phyloP scores from a whole-genome alignment of 2,113 vertebrate species.

The Equus przewalskii region DNA sequence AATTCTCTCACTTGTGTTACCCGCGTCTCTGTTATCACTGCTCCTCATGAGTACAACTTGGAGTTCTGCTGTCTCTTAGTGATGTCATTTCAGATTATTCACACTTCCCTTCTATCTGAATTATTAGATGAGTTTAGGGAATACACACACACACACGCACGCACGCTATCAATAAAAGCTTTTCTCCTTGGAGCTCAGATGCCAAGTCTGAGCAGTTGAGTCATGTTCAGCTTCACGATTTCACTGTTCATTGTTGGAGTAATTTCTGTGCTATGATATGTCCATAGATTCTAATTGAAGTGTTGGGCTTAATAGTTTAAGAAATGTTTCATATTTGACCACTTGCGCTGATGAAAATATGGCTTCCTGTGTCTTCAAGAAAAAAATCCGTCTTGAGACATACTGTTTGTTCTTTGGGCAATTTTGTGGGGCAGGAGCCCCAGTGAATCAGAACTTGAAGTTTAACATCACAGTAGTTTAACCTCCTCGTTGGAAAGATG shows the following conservation, averaged over 20 bases:
- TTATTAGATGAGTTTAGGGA: background rate
- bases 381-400: background rate
- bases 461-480: background rate
- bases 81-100: background rate
- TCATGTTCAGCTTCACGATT: conserved; percentile 8
- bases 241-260: background rate
- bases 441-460: background rate
- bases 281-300: background rate
- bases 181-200: background rate
- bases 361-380: background rate
- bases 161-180: background rate
- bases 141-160: background rate
- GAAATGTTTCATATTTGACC: background rate
- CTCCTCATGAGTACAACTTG: background rate
- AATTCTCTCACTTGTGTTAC: background rate
- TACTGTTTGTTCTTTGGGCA: background rate
- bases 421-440: background rate
- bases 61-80: background rate
- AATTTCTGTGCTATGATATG: background rate
- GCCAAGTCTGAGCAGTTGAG: background rate
- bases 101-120: background rate
- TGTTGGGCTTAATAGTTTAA: conserved; percentile 3
- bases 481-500: background rate
- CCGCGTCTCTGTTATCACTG: background rate
- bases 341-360: background rate